These are phyloP conservation scores for Brassicogethes aeneus DNA, from an alignment of 2,888 invertebrate species.

Conservation along the genomic window DNA sequence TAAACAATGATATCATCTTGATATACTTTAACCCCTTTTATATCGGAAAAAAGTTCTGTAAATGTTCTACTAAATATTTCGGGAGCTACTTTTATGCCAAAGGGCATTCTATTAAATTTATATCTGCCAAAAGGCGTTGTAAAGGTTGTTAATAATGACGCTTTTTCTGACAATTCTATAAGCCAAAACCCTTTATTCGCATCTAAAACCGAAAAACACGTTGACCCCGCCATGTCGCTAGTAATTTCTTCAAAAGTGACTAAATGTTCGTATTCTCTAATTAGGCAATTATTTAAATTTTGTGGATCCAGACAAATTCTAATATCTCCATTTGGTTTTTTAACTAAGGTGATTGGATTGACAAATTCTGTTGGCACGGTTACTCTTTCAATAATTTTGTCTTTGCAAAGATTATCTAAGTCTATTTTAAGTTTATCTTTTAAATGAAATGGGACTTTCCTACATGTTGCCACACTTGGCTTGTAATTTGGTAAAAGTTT, in stretches of 20 bases:
- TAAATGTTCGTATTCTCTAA: conserved; percentile 16
- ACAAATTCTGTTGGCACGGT: neutral
- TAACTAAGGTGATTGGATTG: conserved; percentile 4
- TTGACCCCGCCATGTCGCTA: conserved; percentile 10
- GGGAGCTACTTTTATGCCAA: neutral
- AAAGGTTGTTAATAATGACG: no score
- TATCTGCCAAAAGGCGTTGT: no score
- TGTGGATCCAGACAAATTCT: conserved; percentile 27
- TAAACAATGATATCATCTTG: no score
- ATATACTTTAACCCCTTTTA: no score
- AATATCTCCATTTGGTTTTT: conserved; percentile 14
- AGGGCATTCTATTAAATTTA: neutral
- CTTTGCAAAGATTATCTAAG: neutral
- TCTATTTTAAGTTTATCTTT: no score
- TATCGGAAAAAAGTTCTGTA: no score
- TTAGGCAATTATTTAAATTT: conserved; percentile 23
- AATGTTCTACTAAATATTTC: no score
- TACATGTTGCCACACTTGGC: neutral
- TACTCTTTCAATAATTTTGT: neutral
- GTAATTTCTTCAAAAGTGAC: conserved; percentile 23
- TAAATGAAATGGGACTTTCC: no score
- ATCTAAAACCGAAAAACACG: no score
- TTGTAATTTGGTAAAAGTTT: neutral
- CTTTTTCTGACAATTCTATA: no score
- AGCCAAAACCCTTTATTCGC: no score